phyloP scores from a whole-genome alignment of 2,888 invertebrate genomes.

The Cephalotes varians region DNA sequence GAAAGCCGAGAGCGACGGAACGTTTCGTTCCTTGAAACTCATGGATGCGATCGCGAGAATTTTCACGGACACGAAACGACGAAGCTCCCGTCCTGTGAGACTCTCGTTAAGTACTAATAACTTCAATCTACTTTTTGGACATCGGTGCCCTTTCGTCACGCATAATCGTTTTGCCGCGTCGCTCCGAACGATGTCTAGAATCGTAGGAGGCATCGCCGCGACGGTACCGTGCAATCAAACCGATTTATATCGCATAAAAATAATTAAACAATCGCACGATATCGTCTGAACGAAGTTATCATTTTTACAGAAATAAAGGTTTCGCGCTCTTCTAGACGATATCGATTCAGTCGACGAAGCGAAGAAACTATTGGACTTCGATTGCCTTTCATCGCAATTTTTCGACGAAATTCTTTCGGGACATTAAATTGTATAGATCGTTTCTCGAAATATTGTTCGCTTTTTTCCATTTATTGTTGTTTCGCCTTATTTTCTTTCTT shows the following conservation, averaged over 20 bases:
- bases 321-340: background rate
- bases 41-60: background rate
- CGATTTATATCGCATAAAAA: background rate
- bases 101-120: slow-evolving; percentile 68
- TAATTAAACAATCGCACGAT: slow-evolving; percentile 3
- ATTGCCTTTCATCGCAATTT: background rate
- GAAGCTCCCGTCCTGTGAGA: background rate
- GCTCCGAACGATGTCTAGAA: background rate
- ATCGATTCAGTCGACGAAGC: background rate
- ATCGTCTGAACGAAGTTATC: background rate
- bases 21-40: background rate
- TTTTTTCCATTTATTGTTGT: background rate
- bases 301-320: background rate
- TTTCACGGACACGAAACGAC: background rate
- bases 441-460: background rate
- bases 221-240: background rate
- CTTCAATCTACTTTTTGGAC: slow-evolving; percentile 39
- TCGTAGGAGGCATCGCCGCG: background rate
- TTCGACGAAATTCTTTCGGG: background rate
- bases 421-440: background rate
- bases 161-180: background rate
- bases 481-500: background rate
- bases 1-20: background rate
- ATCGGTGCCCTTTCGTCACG: slow-evolving; percentile 7
- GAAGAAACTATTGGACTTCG: background rate